These are phyloP conservation scores for Morone saxatilis DNA, from an alignment of 2,113 vertebrate genomes.

Conservation along the genomic window DNA sequence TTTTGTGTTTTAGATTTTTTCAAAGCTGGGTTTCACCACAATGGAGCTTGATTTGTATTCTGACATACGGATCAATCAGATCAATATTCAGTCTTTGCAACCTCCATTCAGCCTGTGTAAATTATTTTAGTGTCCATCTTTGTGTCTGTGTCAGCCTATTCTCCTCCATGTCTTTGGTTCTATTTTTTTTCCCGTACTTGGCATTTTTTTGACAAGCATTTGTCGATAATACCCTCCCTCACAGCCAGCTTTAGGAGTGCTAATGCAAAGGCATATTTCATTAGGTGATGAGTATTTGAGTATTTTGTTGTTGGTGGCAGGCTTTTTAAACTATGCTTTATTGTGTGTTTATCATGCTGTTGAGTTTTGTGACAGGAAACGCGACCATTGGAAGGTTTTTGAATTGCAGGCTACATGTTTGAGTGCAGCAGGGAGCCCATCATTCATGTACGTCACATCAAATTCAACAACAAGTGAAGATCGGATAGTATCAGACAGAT, in stretches of 20 bases:
- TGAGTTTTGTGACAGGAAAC: not conserved
- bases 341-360: not conserved
- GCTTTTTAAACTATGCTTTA: constrained; percentile 9
- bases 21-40: constrained; percentile 12
- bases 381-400: not conserved
- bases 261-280: not conserved
- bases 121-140: constrained; percentile 31
- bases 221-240: constrained; percentile 28
- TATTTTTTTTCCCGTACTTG: not conserved
- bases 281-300: not conserved
- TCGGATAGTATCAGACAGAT: constrained; percentile 3
- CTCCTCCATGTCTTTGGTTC: not conserved
- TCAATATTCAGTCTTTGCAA: constrained; percentile 54
- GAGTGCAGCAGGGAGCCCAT: not conserved
- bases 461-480: constrained; percentile 17
- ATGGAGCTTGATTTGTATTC: constrained; percentile 30
- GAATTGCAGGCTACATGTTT: not conserved
- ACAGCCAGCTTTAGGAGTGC: not conserved
- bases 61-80: constrained; percentile 43
- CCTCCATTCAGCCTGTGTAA: constrained; percentile 41
- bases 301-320: constrained; percentile 7
- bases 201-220: constrained; percentile 17
- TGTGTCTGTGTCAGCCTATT: constrained; percentile 22
- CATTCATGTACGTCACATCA: constrained; percentile 15
- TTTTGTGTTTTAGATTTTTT: constrained; percentile 2